phyloP scores from a whole-genome alignment of 2,888 invertebrate species.

The Carpatolechia fugitivella region DNA sequence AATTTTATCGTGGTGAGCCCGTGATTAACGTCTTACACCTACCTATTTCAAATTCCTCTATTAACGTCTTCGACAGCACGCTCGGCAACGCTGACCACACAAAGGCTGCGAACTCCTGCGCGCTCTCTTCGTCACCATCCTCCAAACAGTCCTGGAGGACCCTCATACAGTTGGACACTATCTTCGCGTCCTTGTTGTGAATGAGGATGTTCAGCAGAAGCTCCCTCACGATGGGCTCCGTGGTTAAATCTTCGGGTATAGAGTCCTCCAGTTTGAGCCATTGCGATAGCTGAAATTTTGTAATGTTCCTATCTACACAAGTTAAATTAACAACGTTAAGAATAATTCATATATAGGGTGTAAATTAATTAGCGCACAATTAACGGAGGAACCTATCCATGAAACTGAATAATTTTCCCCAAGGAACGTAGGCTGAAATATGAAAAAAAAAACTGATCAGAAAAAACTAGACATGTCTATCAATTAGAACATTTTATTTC shows the following conservation, averaged over 20 bases:
- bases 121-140: slow-evolving; percentile 42
- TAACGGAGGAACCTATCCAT: too few species aligned
- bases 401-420: too few species aligned
- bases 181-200: slow-evolving; percentile 37
- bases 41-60: slow-evolving; percentile 54
- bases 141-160: slow-evolving; percentile 49
- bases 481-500: too few species aligned
- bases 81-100: slow-evolving; percentile 60
- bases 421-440: too few species aligned
- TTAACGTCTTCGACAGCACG: slow-evolving; percentile 53
- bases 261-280: slow-evolving; percentile 61
- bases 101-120: slow-evolving; percentile 44
- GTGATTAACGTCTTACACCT: too few species aligned
- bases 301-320: too few species aligned
- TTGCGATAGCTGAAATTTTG: slow-evolving; percentile 49
- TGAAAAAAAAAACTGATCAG: too few species aligned
- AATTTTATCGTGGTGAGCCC: too few species aligned
- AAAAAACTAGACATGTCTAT: too few species aligned
- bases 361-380: too few species aligned
- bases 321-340: too few species aligned
- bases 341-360: too few species aligned
- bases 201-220: slow-evolving; percentile 55
- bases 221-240: slow-evolving; percentile 56
- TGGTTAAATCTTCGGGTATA: slow-evolving; percentile 54
- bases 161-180: slow-evolving; percentile 51